phyloP scores from a whole-genome alignment of 2,113 vertebrate species.

The Entelurus aequoreus region DNA sequence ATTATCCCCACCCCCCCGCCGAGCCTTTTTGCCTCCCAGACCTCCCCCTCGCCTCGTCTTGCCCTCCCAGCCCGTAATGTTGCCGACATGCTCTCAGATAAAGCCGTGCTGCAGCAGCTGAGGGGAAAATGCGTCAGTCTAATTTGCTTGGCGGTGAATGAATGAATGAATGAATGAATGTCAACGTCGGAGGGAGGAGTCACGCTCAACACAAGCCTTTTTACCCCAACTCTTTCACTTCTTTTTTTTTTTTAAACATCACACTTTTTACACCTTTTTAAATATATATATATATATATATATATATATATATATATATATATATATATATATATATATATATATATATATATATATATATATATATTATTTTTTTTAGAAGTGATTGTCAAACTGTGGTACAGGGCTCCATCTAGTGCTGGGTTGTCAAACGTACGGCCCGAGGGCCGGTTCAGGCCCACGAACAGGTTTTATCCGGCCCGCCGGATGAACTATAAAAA shows the following conservation, averaged over 20 bases:
- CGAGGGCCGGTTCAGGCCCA: too few species aligned
- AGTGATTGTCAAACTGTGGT: too few species aligned
- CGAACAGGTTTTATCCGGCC: too few species aligned
- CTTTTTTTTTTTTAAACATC: not conserved
- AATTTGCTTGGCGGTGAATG: slow-evolving; percentile 25
- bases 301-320: too few species aligned
- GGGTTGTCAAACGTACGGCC: too few species aligned
- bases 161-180: slow-evolving; percentile 15
- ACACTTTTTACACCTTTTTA: too few species aligned
- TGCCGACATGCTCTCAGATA: slow-evolving; percentile 33
- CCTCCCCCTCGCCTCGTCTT: slow-evolving; percentile 56
- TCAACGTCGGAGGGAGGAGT: slow-evolving; percentile 5
- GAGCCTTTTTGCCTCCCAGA: slow-evolving; percentile 60
- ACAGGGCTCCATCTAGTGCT: too few species aligned
- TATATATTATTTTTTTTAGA: too few species aligned
- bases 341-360: too few species aligned
- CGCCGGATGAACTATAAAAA: too few species aligned
- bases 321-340: too few species aligned
- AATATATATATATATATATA: too few species aligned
- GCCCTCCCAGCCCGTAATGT: slow-evolving; percentile 28
- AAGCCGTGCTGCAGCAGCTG: slow-evolving; percentile 25
- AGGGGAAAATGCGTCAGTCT: slow-evolving; percentile 32
- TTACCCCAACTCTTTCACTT: not conserved
- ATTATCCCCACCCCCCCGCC: slow-evolving; percentile 81
- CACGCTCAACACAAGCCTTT: slow-evolving; percentile 5